These are phyloP conservation scores for Progne subis DNA, from an alignment of 2,113 vertebrate genomes.

Conservation along the genomic window DNA sequence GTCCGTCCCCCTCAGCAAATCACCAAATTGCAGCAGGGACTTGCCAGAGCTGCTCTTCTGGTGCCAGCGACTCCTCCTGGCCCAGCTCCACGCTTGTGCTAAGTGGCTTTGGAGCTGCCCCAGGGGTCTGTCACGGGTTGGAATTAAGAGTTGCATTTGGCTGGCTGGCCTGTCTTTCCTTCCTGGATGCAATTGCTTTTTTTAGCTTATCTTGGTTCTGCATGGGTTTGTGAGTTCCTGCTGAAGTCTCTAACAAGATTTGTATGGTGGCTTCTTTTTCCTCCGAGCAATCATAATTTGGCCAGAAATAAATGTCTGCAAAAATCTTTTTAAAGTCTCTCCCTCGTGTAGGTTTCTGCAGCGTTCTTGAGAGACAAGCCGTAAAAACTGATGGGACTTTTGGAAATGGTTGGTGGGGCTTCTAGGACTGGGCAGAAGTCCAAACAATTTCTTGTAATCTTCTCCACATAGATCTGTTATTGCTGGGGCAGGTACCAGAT, in stretches of 20 bases:
- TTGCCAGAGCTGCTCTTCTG: neutral
- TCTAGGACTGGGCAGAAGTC: constrained; percentile 47
- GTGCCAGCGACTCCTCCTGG: constrained; percentile 43
- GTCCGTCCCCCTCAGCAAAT: neutral
- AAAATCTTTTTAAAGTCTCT: constrained; percentile 52
- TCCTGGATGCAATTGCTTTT: constrained; percentile 59
- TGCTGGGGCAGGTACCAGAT: constrained; percentile 62
- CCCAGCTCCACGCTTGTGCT: constrained; percentile 39
- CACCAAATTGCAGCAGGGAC: neutral
- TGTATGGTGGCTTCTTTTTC: constrained; percentile 64
- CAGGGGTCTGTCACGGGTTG: constrained; percentile 62
- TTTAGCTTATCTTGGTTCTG: constrained; percentile 68
- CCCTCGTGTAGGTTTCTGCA: constrained; percentile 24
- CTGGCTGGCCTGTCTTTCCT: constrained; percentile 53
- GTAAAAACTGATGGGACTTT: constrained; percentile 53
- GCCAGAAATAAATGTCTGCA: constrained; percentile 62
- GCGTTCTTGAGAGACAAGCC: constrained; percentile 49
- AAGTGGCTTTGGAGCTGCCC: constrained; percentile 70
- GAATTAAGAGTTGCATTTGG: constrained; percentile 62
- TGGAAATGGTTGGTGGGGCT: constrained; percentile 45
- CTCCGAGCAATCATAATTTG: constrained; percentile 56
- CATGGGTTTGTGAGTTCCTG: constrained; percentile 58
- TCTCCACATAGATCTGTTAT: constrained; percentile 27
- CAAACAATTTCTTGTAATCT: constrained; percentile 51
- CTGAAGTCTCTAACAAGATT: constrained; percentile 65